Conservation (phyloP, 2,113 vertebrate genomes). For the Coryphaenoides rupestris region DNA sequence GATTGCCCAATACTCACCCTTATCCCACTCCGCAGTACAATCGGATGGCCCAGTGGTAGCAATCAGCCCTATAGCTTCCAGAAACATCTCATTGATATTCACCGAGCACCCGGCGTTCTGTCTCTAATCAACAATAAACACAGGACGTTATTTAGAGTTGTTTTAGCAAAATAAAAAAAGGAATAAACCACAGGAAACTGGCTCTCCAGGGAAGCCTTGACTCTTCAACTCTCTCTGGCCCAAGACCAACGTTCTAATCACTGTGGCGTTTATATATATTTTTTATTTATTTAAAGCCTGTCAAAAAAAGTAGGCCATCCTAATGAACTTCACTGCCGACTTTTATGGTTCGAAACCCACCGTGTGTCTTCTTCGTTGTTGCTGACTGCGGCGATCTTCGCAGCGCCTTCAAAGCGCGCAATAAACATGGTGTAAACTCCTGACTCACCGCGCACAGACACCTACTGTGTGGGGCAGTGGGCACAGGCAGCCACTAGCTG, state of each 20-base stretch:
- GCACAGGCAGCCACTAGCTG: too few species aligned
- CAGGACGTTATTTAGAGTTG: background rate
- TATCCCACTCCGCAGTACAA: background rate
- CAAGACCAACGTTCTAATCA: slow-evolving; percentile 7
- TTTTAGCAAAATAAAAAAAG: background rate
- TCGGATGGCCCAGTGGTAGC: too few species aligned
- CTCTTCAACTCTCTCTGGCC: slow-evolving; percentile 7
- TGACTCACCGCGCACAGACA: background rate
- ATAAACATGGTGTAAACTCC: slow-evolving; percentile 3
- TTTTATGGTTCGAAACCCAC: slow-evolving; percentile 23
- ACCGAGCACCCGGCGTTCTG: too few species aligned
- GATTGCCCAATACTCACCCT: slow-evolving; percentile 32
- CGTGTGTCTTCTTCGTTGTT: too few species aligned
- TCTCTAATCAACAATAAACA: background rate
- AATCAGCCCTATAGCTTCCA: too few species aligned
- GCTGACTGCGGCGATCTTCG: slow-evolving; percentile 13
- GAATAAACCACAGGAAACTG: slow-evolving; percentile 2
- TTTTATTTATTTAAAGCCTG: too few species aligned
- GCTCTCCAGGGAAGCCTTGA: background rate
- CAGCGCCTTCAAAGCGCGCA: slow-evolving; percentile 3
- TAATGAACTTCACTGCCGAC: slow-evolving; percentile 31
- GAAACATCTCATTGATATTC: too few species aligned
- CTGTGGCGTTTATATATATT: background rate
- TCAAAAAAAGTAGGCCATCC: slow-evolving; percentile 13
- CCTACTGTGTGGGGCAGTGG: background rate